Percentiles rank a stretch among this genome's conserved stretches.
phyloP scores from a whole-genome alignment of 2,888 invertebrate genomes.

The Choreutis nemorana region DNA sequence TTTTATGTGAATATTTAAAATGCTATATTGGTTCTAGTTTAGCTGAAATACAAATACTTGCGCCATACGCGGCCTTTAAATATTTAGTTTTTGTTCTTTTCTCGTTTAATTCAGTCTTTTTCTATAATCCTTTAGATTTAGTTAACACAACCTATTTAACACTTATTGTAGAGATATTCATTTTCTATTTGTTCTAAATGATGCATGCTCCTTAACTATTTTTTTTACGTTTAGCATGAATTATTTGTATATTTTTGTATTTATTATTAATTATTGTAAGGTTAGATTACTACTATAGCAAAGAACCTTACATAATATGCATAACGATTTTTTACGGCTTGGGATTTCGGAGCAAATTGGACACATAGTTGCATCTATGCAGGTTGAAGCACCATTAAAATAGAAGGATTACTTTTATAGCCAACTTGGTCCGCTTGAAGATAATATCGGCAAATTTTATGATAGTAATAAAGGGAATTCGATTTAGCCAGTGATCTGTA shows the following conservation, averaged over 20 bases:
- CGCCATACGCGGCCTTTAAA: too few relatives aligned
- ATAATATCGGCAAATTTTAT: constrained; percentile 64
- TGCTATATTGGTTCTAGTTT: constrained; percentile 59
- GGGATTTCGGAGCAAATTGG: constrained; percentile 32
- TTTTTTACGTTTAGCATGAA: too few relatives aligned
- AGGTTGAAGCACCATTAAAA: constrained; percentile 58
- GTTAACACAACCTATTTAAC: too few relatives aligned
- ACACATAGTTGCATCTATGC: constrained; percentile 55
- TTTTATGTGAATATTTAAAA: constrained; percentile 63
- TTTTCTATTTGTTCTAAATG: too few relatives aligned
- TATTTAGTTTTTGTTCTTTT: constrained; percentile 21
- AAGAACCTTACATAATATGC: too few relatives aligned
- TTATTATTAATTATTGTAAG: too few relatives aligned
- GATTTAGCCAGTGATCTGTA: constrained; percentile 57
- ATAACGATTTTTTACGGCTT: too few relatives aligned
- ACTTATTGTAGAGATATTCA: too few relatives aligned
- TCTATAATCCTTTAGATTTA: too few relatives aligned
- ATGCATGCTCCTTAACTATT: too few relatives aligned
- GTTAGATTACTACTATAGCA: too few relatives aligned
- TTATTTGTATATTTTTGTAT: too few relatives aligned
- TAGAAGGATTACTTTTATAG: constrained; percentile 62
- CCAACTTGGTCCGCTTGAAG: constrained; percentile 54
- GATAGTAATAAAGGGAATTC: constrained; percentile 58
- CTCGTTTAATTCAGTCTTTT: constrained; percentile 4
- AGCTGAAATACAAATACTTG: constrained; percentile 33